Evolutionary conservation across 2,797 vertebrate species (phyloP), one percentile per base, ranked within the genome.

Genomic region (Xiphorhynchus erythropygius): DNA sequence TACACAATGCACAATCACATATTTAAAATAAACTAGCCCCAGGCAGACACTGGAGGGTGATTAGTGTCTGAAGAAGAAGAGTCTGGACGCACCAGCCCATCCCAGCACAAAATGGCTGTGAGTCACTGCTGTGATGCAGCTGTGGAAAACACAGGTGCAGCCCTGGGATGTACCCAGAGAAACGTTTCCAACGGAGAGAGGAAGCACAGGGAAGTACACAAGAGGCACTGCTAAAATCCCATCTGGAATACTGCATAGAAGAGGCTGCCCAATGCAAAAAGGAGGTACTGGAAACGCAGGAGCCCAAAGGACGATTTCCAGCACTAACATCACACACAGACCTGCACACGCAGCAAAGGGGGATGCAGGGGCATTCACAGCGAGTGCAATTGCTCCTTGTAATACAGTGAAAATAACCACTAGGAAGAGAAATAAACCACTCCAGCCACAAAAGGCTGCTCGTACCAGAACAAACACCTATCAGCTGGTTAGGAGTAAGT

Each of bases 331-430:
- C 21, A 32, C 2, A 16, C 50, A 62, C 0, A 0, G 37, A 80
- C 27, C 1, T 0, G 55, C 28, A 55, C 1, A 13, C 3, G 27
- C 6, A 35, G 24, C 37, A 37, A 37, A 18, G 18, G 25, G 18
- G 42, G 64, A 70, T 33, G 21, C 18, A 14, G 27, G 14, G 14
- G 10, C 13, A 12, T 49, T 71, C 50, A 84, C 2, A 42, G 44
- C 11, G 32, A 30, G 70, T 50, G 14, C 5, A 70, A 15, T 4
- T 84, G 10, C 11, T 50, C 67, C 55, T 55, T 18, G 1, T 23
- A 24, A 84, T 33, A 41, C 30, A 69, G 37, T 21, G 42, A 49
- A 30, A 30, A 59, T 5, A 91, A 91, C 11, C 10, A 28, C 7
- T 8, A n/a, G 33, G 22, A 62, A 50, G 8, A 10, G 17, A 89